Conservation (phyloP, 2,888 invertebrate species). For the Punctoribates punctum region DNA sequence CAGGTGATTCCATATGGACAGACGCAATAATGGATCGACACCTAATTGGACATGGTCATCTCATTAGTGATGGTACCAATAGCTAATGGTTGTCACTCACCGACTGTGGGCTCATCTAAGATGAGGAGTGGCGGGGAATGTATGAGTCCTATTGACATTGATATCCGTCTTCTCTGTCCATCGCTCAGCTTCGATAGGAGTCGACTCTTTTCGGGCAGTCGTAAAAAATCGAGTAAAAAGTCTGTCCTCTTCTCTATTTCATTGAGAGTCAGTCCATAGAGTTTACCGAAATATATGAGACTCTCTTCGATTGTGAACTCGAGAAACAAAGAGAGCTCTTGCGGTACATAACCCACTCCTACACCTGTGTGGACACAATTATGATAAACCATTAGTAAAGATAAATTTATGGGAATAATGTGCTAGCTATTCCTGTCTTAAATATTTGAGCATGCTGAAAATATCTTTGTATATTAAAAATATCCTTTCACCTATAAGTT, state of each 20-base stretch:
- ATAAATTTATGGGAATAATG: no score
- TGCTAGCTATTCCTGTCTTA: no score
- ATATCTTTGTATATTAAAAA: no score
- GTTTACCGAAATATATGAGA: constrained; percentile 7
- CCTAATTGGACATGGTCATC: background rate
- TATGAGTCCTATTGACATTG: constrained; percentile 16
- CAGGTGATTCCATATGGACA: constrained; percentile 1
- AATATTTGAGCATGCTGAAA: no score
- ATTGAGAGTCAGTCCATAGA: background rate
- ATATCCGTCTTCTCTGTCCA: constrained; percentile 18
- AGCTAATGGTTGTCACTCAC: background rate
- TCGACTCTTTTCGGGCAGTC: background rate
- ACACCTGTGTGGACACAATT: background rate
- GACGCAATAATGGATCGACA: background rate
- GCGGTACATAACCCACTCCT: constrained; percentile 12
- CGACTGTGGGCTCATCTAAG: constrained; percentile 29
- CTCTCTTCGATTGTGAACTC: constrained; percentile 23
- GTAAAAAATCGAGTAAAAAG: constrained; percentile 2
- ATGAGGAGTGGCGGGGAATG: constrained; percentile 16
- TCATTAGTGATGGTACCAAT: background rate
- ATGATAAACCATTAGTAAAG: no score
- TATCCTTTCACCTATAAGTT: no score
- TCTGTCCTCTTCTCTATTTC: constrained; percentile 1
- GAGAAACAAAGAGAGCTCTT: constrained; percentile 5
- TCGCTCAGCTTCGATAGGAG: background rate